Conservation (phyloP, 2,797 vertebrate genomes). For the Mormyrus hasselquistii region DNA sequence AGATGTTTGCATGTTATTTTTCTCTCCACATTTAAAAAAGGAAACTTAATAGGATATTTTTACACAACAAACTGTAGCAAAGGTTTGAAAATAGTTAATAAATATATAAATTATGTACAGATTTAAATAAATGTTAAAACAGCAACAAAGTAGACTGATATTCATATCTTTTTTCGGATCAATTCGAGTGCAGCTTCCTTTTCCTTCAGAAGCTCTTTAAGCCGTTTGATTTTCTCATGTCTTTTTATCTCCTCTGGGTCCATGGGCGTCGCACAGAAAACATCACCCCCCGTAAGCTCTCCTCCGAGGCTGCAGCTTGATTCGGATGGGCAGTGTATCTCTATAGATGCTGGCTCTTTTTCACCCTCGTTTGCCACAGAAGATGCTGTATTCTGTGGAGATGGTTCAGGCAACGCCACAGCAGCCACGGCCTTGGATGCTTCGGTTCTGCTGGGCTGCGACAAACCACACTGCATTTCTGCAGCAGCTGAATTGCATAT, state of each 20-base stretch:
- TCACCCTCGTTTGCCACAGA: not conserved
- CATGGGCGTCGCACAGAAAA: conserved; percentile 24
- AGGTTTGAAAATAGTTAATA: not conserved
- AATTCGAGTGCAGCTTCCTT: conserved; percentile 48
- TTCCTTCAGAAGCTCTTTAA: conserved; percentile 45
- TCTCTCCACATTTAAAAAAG: not conserved
- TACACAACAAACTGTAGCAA: not conserved
- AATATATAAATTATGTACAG: conserved; percentile 8
- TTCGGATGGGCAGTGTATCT: not conserved
- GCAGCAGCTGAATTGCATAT: not conserved
- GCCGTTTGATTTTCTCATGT: conserved; percentile 42
- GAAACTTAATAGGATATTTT: not conserved
- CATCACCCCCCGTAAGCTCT: conserved; percentile 8
- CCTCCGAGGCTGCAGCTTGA: not conserved
- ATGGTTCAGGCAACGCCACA: not conserved
- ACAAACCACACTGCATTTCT: conserved; percentile 3
- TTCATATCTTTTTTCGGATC: conserved; percentile 33
- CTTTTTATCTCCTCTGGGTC: conserved; percentile 41
- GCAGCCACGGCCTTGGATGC: not conserved
- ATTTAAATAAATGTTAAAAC: not conserved
- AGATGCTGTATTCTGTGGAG: conserved; percentile 13
- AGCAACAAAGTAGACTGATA: not conserved
- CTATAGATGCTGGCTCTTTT: conserved; percentile 16
- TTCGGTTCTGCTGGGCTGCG: not conserved
- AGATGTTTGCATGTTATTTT: not conserved